Percentiles rank a stretch among this genome's conserved stretches.
phyloP scores from a whole-genome alignment of 1,140 invertebrate species.

The Helicoverpa zea region DNA sequence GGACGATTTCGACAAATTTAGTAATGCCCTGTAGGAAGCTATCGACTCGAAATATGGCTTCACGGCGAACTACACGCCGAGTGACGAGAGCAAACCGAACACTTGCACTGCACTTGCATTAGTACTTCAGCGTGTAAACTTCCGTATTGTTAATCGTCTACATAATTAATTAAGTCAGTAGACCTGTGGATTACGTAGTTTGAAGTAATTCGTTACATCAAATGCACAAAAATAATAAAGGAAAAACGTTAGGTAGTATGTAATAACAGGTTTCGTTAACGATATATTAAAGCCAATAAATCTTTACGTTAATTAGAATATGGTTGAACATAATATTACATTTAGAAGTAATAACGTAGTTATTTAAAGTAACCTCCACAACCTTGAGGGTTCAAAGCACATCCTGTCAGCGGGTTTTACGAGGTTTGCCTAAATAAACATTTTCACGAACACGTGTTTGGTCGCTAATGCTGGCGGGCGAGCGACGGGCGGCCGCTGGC shows the following conservation, averaged over 20 bases:
- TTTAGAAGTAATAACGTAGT: slow-evolving; percentile 65
- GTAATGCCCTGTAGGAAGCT: slow-evolving; percentile 59
- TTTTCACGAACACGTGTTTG: slow-evolving; percentile 77
- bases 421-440: slow-evolving; percentile 84
- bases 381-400: slow-evolving; percentile 83
- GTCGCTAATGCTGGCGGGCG: slow-evolving; percentile 64
- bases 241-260: neutral
- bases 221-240: neutral
- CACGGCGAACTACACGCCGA: slow-evolving; percentile 32
- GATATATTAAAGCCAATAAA: slow-evolving; percentile 27
- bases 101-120: neutral
- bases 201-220: neutral
- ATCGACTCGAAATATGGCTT: slow-evolving; percentile 47
- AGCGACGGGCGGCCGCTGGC: slow-evolving; percentile 45
- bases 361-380: slow-evolving; percentile 70
- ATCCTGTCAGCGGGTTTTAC: slow-evolving; percentile 79
- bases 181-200: neutral
- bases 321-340: slow-evolving; percentile 39
- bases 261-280: slow-evolving; percentile 7
- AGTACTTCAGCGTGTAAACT: neutral
- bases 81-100: slow-evolving; percentile 3
- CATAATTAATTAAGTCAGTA: neutral
- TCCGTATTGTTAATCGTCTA: neutral
- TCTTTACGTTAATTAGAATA: slow-evolving; percentile 37
- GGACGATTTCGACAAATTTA: slow-evolving; percentile 67